Base-by-base conservation (phyloP, 2,888 invertebrate genomes). In the Acleris sparsana region DNA sequence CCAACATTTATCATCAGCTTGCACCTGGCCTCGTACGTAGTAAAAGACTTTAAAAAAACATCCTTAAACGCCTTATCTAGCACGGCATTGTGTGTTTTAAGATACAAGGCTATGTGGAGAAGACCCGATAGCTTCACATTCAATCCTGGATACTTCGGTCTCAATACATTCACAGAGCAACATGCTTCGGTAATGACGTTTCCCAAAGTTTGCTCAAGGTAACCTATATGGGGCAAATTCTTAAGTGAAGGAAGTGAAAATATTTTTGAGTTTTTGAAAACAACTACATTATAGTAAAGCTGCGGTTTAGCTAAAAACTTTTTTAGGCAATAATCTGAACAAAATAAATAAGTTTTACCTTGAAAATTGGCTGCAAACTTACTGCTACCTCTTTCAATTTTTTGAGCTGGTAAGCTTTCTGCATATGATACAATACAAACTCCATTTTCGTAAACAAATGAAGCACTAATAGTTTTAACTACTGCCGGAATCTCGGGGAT, bases 111-210 rank as follows among this genome's bases (percentile, higher is more conserved):
- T 49, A 95, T 82, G 68, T 90, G 90, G 55, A 95, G 78, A 0
- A 93, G 80, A 0, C 93, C 95, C 0, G 95, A 94, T 6, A 86
- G 62, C 55, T 82, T 71, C 44, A 91, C 80, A 69, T 85, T 83
- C 22, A 95, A 82, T 1, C 94, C 94, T 1, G 94, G 94, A 73
- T 95, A 93, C 71, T 95, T 93, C 0, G 95, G 95, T 67, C 95
- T 88, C 18, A 87, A 62, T 1, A 87, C 88, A 64, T 92, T 91
- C 0, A 93, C 86, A 48, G 89, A 84, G 66, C 92, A 92, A 63
- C 95, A 88, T 1, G 94, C 94, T 63, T 91, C 83, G 2, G 94
- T 92, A 33, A 95, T 77, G 49, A 93, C 77, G 63, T 87, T 88
- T 0, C 92, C 93, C 1, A 94, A 82, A 17, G 93, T 94, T 78